Percentiles rank a stretch among this genome's conserved stretches.
Evolutionary conservation across 2,888 invertebrate genomes (phyloP).

Genomic region (Eupithecia insigniata): DNA sequence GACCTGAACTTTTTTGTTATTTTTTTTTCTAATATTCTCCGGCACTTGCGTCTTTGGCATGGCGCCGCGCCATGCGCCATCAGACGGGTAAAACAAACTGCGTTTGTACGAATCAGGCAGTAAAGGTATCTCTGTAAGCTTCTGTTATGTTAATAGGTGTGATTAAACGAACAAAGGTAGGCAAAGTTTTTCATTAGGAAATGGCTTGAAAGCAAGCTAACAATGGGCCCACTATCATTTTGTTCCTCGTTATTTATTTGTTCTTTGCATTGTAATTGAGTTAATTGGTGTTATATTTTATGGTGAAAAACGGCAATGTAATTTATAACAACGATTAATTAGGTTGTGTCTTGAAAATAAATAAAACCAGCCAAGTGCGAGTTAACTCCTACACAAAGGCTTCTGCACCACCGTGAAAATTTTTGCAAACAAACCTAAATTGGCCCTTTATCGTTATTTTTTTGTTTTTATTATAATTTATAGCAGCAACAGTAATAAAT

Average conservation of each 20-base stretch:
- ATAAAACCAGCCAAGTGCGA: no score
- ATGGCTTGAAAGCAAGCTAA: conserved; percentile 45
- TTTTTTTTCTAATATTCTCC: no score
- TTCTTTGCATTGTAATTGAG: conserved; percentile 44
- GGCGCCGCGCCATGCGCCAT: background rate
- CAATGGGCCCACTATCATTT: conserved; percentile 46
- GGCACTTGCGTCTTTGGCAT: no score
- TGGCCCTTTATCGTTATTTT: no score
- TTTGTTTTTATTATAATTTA: no score
- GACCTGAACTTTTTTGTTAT: no score
- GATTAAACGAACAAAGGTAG: conserved; percentile 55
- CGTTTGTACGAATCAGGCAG: background rate
- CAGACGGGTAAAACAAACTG: background rate
- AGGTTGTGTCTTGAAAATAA: no score
- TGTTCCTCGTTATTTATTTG: conserved; percentile 45
- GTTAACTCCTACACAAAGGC: no score
- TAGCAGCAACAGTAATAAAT: no score
- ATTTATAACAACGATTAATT: background rate
- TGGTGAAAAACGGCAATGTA: background rate
- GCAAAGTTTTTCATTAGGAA: conserved; percentile 54
- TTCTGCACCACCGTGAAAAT: no score
- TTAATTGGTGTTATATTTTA: conserved; percentile 23
- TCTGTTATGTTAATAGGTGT: conserved; percentile 56
- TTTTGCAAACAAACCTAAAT: no score
- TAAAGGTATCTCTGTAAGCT: conserved; percentile 36